phyloP scores from a whole-genome alignment of 2,888 invertebrate species.

The Leucozona laternaria region DNA sequence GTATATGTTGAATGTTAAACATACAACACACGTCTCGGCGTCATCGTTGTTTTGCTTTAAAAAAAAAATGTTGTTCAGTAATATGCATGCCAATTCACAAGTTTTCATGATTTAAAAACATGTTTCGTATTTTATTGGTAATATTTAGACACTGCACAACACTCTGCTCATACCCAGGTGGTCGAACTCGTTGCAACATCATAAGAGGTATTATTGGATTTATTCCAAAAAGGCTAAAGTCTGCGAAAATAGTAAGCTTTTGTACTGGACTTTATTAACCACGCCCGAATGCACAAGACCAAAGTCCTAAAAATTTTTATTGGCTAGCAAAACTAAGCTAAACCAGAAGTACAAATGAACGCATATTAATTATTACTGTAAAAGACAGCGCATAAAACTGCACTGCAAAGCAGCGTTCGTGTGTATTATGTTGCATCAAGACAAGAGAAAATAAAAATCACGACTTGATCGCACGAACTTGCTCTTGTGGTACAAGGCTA shows the following conservation, averaged over 20 bases:
- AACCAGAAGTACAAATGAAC: conserved; percentile 5
- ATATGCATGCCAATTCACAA: conserved; percentile 46
- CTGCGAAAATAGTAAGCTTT: not conserved
- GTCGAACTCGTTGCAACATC: conserved; percentile 28
- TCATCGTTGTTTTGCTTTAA: not conserved
- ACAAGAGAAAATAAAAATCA: too few relatives aligned
- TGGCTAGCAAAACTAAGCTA: conserved; percentile 13
- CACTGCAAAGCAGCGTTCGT: not conserved
- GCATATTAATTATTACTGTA: conserved; percentile 10
- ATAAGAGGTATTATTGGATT: conserved; percentile 41
- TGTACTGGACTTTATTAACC: not conserved
- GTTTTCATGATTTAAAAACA: conserved; percentile 26
- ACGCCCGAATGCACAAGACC: conserved; percentile 3
- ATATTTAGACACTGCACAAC: not conserved
- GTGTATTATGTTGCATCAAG: too few relatives aligned
- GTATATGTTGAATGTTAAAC: conserved; percentile 15
- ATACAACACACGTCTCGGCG: conserved; percentile 16
- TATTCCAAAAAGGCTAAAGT: conserved; percentile 19
- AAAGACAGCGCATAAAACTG: not conserved
- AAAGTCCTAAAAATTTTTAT: conserved; percentile 14
- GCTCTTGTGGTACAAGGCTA: too few relatives aligned
- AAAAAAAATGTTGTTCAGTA: not conserved
- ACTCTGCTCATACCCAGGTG: conserved; percentile 24
- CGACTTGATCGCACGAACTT: too few relatives aligned
- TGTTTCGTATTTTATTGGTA: conserved; percentile 3